Percentiles rank a stretch among this genome's conserved stretches.
Evolutionary conservation across 2,888 invertebrate species (phyloP).

Genomic region (Pachydiplax longipennis): DNA sequence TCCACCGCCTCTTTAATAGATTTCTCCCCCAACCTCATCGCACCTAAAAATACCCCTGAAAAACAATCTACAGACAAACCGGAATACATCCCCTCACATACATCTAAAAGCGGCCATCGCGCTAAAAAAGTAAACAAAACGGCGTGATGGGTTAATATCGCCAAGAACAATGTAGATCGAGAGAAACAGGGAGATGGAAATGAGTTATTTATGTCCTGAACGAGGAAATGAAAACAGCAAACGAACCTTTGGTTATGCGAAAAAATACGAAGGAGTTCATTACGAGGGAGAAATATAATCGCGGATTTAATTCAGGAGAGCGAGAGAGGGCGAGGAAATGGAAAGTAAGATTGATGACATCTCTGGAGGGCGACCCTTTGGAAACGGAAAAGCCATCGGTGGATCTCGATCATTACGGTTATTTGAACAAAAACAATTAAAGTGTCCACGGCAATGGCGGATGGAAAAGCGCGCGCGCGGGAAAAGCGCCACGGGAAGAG

Average conservation of each 20-base stretch:
- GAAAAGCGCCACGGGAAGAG: constrained; percentile 1
- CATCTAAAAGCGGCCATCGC: not conserved
- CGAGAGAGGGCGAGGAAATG: not conserved
- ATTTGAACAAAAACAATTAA: constrained; percentile 40
- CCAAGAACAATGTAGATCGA: not conserved
- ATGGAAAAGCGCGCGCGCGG: not conserved
- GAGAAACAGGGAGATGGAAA: not conserved
- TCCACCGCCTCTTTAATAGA: not conserved
- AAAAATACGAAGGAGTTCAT: not conserved
- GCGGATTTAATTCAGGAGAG: not conserved
- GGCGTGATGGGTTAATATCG: not conserved
- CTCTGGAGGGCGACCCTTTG: not conserved
- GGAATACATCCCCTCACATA: not conserved
- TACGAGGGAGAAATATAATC: not conserved
- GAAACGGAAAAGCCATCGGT: constrained; percentile 7
- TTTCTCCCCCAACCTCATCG: not conserved
- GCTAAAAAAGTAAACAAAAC: not conserved
- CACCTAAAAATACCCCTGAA: not conserved
- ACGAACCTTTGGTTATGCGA: not conserved
- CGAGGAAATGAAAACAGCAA: constrained; percentile 33
- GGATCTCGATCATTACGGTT: constrained; percentile 27
- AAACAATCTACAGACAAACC: not conserved
- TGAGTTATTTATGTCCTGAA: constrained; percentile 2
- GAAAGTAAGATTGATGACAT: constrained; percentile 40
- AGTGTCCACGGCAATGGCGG: not conserved